These are phyloP conservation scores for Conomelus anceps DNA, from an alignment of 2,888 invertebrate species.

Conservation along the genomic window DNA sequence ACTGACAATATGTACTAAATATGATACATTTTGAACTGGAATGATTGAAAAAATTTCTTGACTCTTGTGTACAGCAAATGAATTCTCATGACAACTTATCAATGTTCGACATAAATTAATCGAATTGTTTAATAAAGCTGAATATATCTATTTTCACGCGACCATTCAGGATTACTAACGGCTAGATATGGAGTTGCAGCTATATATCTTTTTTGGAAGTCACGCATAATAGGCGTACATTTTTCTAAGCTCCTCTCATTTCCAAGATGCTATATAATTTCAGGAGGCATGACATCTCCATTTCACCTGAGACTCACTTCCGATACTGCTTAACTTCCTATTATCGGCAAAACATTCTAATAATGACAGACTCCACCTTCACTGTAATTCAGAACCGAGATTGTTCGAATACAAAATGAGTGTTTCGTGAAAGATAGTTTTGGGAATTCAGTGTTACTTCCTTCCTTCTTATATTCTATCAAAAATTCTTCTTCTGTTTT, in stretches of 20 bases:
- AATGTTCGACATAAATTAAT: too few relatives aligned
- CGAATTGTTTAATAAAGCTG: too few relatives aligned
- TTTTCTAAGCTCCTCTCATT: background rate
- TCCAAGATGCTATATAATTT: background rate
- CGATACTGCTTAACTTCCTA: background rate
- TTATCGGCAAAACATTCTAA: background rate
- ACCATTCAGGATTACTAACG: too few relatives aligned
- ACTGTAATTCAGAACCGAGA: background rate
- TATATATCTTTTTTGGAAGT: background rate
- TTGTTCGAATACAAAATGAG: background rate
- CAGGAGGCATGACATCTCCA: background rate
- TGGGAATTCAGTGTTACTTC: background rate
- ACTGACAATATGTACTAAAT: too few relatives aligned
- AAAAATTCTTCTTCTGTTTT: background rate
- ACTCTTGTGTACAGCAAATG: too few relatives aligned
- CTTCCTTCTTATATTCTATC: background rate
- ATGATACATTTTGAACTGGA: too few relatives aligned
- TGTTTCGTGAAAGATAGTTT: background rate
- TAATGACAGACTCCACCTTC: background rate
- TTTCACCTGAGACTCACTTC: background rate
- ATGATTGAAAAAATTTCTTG: too few relatives aligned
- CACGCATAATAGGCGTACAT: background rate
- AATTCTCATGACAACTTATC: too few relatives aligned
- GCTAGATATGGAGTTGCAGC: too few relatives aligned
- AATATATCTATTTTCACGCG: too few relatives aligned